phyloP scores from a whole-genome alignment of 2,113 vertebrate species.

The Pardalotus punctatus region DNA sequence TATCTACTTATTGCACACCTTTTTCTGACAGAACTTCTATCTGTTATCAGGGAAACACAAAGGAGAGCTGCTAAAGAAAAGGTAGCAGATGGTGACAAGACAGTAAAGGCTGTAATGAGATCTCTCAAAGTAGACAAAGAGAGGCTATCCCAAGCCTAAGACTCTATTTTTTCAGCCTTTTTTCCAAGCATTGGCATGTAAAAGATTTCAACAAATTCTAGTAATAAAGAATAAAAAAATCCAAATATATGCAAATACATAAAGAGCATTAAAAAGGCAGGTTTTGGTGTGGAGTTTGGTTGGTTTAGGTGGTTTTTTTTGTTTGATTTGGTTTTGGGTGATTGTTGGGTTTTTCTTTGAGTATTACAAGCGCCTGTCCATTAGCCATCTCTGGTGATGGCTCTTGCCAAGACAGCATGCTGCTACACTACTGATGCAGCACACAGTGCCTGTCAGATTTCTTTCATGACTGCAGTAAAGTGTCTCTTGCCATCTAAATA shows the following conservation, averaged over 20 bases:
- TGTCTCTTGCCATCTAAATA: slow-evolving; percentile 95
- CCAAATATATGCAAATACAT: neutral
- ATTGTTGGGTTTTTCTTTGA: neutral
- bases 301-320: neutral
- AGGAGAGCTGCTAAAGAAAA: neutral
- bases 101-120: neutral
- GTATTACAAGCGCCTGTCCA: neutral
- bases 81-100: neutral
- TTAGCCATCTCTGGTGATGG: neutral
- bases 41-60: neutral
- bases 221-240: neutral
- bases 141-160: neutral
- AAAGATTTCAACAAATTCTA: neutral
- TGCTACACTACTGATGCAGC: neutral
- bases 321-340: neutral
- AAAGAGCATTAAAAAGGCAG: neutral
- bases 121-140: neutral
- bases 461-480: slow-evolving; percentile 78
- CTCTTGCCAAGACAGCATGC: neutral
- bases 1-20: neutral
- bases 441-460: neutral
- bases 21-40: neutral
- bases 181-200: neutral
- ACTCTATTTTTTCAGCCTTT: neutral
- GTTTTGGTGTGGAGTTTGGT: neutral